These are phyloP conservation scores for Paratrypauchen microcephalus DNA, from an alignment of 2,797 vertebrate species.

Conservation along the genomic window DNA sequence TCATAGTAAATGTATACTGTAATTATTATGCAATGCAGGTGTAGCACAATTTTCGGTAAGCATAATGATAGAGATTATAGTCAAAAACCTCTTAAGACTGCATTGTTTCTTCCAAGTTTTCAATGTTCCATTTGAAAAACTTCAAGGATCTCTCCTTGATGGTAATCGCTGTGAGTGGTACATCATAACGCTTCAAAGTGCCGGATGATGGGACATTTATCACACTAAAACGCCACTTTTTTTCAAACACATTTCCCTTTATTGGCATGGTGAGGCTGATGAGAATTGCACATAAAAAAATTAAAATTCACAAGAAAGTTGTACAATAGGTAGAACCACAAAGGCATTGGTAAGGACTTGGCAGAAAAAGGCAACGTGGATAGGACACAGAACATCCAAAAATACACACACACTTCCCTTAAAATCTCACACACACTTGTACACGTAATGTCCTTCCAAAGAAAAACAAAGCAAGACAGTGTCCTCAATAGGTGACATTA, in stretches of 20 bases:
- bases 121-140: conserved; percentile 24
- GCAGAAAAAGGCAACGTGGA: conserved; percentile 85
- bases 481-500: conserved; percentile 87
- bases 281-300: conserved; percentile 94
- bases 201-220: conserved; percentile 44
- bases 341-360: conserved; percentile 93
- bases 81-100: conserved; percentile 14
- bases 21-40: background rate
- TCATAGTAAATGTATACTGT: background rate
- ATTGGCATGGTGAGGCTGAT: conserved; percentile 99
- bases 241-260: conserved; percentile 98
- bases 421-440: conserved; percentile 70
- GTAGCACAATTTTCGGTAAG: background rate
- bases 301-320: conserved; percentile 93
- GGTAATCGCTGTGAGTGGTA: conserved; percentile 37
- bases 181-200: conserved; percentile 37
- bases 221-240: conserved; percentile 34
- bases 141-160: conserved; percentile 45
- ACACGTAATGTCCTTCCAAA: conserved; percentile 87
- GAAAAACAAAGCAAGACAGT: conserved; percentile 87
- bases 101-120: conserved; percentile 40
- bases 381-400: conserved; percentile 81
- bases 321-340: conserved; percentile 97
- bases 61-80: conserved; percentile 21
- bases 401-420: conserved; percentile 49